Evolutionary conservation across 2,888 invertebrate species (phyloP), one percentile per base, ranked within the genome.

Genomic region (Chaetoderma sp.): DNA sequence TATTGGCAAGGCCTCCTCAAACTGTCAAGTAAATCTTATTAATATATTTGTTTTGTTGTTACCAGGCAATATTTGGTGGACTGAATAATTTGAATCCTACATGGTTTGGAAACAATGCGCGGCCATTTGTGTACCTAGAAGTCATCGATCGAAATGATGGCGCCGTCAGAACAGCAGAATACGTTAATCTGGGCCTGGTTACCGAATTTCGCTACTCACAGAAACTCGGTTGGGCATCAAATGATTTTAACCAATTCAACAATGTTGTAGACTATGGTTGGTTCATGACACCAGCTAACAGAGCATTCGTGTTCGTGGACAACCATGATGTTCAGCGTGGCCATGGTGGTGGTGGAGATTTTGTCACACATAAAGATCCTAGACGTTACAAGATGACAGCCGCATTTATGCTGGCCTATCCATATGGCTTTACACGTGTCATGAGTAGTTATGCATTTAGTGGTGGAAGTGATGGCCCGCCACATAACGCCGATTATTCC

Each of bases 321-420:
- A 96, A 96, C 85, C 95, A 96, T 78, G 95, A 96, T 82, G 94
- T 93, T 79, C 95, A 95, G 83, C 89, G 95, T 75, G n/a, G n/a
- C n/a, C n/a, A n/a, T n/a, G n/a, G n/a, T n/a, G n/a, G n/a, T n/a
- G 25, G 36, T 39, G 56, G 56, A 16, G 39, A 39, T 4, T 23
- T 23, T 16, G 56, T 39, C 1, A 56, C 56, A n/a, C 25, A 36
- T 13, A 56, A 33, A 56, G 58, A 36, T 21, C 30, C 30, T 32
- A 67, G 73, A 50, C 69, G 77, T 42, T 87, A 87, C 72, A 82
- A 79, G 59, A 67, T 86, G 77, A 96, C 95, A 0, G 91, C 91
- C 3, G 94, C 93, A 0, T 96, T 95, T 85, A 94, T 93, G 90
- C 88, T 97, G 85, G 94, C 95, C 0, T 77, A 78, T 58, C 78